Evolutionary conservation across 2,888 invertebrate species (phyloP).

Genomic region (Oscheius sp.): DNA sequence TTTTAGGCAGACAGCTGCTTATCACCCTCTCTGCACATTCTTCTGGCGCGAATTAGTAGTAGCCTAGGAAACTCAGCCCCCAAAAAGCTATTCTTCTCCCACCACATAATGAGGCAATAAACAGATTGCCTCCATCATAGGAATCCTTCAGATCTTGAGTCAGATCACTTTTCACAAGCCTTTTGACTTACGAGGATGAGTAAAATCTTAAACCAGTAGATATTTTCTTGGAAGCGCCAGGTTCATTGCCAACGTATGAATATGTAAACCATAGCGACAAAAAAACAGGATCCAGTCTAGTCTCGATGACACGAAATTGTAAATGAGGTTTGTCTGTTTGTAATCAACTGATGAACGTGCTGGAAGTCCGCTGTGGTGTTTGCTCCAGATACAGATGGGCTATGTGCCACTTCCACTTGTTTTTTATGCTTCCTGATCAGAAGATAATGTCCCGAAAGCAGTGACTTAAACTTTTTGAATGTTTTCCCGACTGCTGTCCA

Average conservation of each 20-base stretch:
- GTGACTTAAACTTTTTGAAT: too few species aligned
- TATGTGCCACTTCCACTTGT: constrained; percentile 1
- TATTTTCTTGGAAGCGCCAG: background rate
- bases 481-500: background rate
- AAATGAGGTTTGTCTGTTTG: constrained; percentile 6
- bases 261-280: constrained; percentile 23
- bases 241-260: constrained; percentile 21
- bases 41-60: too few species aligned
- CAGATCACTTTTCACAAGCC: too few species aligned
- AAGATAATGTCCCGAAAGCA: background rate
- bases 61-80: too few species aligned
- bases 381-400: background rate
- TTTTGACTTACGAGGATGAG: too few species aligned
- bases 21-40: background rate
- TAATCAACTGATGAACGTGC: background rate
- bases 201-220: too few species aligned
- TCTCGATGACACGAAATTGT: constrained; percentile 5
- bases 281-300: constrained; percentile 9
- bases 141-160: background rate
- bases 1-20: background rate
- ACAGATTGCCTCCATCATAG: constrained; percentile 14
- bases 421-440: constrained; percentile 10
- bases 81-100: too few species aligned
- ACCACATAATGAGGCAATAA: background rate
- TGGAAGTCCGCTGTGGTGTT: background rate